These are phyloP conservation scores for Cheilinus undulatus DNA, from an alignment of 2,113 vertebrate species.

Conservation along the genomic window DNA sequence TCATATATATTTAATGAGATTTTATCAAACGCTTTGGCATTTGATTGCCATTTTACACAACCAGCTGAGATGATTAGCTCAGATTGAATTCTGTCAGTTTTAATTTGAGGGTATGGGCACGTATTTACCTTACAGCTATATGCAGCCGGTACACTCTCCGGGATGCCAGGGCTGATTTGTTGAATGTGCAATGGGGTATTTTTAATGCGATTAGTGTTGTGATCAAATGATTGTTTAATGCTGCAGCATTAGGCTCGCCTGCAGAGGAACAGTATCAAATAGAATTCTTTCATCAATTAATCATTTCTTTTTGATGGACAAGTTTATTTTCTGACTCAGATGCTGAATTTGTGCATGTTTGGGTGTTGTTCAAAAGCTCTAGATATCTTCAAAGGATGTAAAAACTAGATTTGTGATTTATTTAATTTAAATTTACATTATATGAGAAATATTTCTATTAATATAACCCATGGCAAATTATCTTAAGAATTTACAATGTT, in stretches of 20 bases:
- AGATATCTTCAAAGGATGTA: not conserved
- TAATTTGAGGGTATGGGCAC: slow-evolving; percentile 45
- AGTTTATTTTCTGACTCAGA: slow-evolving; percentile 15
- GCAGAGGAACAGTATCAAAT: slow-evolving; percentile 48
- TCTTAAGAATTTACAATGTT: too few species aligned
- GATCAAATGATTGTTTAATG: slow-evolving; percentile 62
- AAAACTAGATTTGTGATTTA: not conserved
- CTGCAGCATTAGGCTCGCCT: slow-evolving; percentile 37
- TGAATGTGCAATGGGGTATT: slow-evolving; percentile 30
- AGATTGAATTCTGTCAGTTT: slow-evolving; percentile 58
- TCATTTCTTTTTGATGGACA: slow-evolving; percentile 59
- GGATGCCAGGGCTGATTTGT: slow-evolving; percentile 59
- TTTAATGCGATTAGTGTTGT: slow-evolving; percentile 64
- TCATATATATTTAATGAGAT: too few species aligned
- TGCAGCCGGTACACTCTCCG: slow-evolving; percentile 21
- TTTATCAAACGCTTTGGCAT: not conserved
- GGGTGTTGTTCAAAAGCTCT: not conserved
- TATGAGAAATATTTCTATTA: too few species aligned
- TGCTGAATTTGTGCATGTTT: not conserved
- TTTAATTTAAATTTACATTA: too few species aligned
- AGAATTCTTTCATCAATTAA: slow-evolving; percentile 66
- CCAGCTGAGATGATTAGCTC: slow-evolving; percentile 23
- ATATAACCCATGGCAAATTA: too few species aligned
- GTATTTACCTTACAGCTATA: slow-evolving; percentile 70
- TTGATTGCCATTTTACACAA: slow-evolving; percentile 20